A percentile compares a stretch with the other conserved stretches of the same genome.
Conservation (phyloP, 2,888 invertebrate genomes). For the Isoperla grammatica region DNA sequence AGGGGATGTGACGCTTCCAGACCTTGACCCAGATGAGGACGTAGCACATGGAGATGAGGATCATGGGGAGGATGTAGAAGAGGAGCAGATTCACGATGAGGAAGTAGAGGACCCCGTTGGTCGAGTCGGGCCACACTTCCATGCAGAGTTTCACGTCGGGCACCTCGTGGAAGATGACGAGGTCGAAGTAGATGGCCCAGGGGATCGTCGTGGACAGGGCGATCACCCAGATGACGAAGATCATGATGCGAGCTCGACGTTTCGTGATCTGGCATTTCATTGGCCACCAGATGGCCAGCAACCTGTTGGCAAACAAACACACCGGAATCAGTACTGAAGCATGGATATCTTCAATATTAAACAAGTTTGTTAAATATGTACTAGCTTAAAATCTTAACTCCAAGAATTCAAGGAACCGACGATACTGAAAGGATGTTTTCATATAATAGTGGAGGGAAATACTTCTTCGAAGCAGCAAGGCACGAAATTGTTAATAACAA, state of each 20-base stretch:
- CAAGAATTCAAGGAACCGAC: too few species aligned
- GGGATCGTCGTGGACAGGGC: constrained; percentile 81
- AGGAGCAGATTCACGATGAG: constrained; percentile 81
- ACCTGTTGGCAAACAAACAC: constrained; percentile 62
- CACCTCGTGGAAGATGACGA: constrained; percentile 67
- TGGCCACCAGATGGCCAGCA: constrained; percentile 94
- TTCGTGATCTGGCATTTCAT: constrained; percentile 87
- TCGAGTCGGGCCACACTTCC: constrained; percentile 80
- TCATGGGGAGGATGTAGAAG: constrained; percentile 87
- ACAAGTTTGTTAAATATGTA: too few species aligned
- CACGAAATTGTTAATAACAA: too few species aligned
- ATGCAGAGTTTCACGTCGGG: constrained; percentile 70
- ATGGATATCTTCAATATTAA: too few species aligned
- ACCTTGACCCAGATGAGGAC: constrained; percentile 88
- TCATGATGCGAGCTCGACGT: constrained; percentile 78
- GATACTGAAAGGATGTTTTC: too few species aligned
- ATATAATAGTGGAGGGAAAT: too few species aligned
- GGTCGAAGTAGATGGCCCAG: constrained; percentile 86
- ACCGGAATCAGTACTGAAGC: background rate
- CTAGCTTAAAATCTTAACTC: too few species aligned
- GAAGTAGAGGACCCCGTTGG: constrained; percentile 80
- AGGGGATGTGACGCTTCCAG: constrained; percentile 81
- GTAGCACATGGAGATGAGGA: constrained; percentile 87
- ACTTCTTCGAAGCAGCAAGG: too few species aligned
- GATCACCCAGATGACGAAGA: constrained; percentile 84